phyloP scores from a whole-genome alignment of 2,888 invertebrate species.

The Rhagophthalmus giganteus region DNA sequence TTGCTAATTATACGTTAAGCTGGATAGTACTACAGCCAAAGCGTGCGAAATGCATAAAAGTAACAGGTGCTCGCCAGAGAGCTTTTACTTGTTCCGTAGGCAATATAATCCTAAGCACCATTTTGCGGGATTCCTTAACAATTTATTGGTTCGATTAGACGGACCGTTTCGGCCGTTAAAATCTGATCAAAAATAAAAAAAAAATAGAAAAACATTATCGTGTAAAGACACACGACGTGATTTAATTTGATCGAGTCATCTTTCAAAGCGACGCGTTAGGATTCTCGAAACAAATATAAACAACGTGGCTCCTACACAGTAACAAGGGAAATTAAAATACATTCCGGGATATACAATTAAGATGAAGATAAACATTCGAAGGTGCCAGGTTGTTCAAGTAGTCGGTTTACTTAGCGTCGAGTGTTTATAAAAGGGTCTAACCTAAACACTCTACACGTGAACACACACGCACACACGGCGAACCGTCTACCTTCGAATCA shows the following conservation, averaged over 20 bases:
- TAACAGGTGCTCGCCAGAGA: constrained; percentile 13
- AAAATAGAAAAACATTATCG: too few relatives aligned
- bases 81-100: constrained; percentile 16
- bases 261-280: not conserved
- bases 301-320: constrained; percentile 14
- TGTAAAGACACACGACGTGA: too few relatives aligned
- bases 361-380: constrained; percentile 29
- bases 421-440: constrained; percentile 25
- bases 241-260: constrained; percentile 1
- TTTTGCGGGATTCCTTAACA: not conserved
- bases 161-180: too few relatives aligned
- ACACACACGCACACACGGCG: constrained; percentile 5
- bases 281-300: constrained; percentile 14
- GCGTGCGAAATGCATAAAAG: constrained; percentile 11
- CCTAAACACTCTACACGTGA: constrained; percentile 25
- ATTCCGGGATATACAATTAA: constrained; percentile 29
- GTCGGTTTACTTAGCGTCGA: constrained; percentile 22
- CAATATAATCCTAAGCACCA: constrained; percentile 2
- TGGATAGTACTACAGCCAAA: constrained; percentile 11
- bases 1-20: constrained; percentile 18
- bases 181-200: too few relatives aligned
- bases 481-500: constrained; percentile 11
- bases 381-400: constrained; percentile 26
- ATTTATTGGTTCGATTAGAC: too few relatives aligned
- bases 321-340: constrained; percentile 20